Base-by-base conservation (phyloP, 2,888 invertebrate species). In the Cantharis lateralis region DNA sequence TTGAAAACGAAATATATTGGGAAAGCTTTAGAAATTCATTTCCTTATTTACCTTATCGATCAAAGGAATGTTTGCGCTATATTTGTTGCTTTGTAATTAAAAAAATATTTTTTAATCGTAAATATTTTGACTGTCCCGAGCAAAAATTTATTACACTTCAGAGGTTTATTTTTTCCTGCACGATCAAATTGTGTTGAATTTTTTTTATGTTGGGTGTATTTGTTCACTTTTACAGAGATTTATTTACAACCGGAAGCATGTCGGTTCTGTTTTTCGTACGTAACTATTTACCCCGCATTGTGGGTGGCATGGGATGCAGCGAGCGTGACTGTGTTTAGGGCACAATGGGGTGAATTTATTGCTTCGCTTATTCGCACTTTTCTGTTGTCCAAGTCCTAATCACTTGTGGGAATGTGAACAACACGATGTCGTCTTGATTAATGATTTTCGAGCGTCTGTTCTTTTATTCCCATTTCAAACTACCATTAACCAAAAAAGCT, bases 291-390 rank as follows among this genome's bases (percentile, higher is more conserved):
- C 73, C 75, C 70, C 78, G 78, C 79, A 80, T 79, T 80, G 79
- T 79, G 78, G 64, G 80, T 73, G 77, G 80, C 73, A 76, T 32
- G 32, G 72, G 70, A 64, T 62, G 16, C 76, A 78, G 78, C 74
- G 76, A 80, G 80, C 81, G 80, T 81, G 80, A 81, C 81, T 74
- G 76, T 75, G 76, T 79, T 77, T 77, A 78, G 79, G 71, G 75
- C 76, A 81, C 80, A 80, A 80, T 80, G 74, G 76, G 78, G 82
- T 82, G 81, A 81, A 83, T 83, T 82, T 83, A 83, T 83, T 78
- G 79, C 81, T 74, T 75, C 79, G 82, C 81, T 83, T 83, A 83
- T 83, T 82, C 83, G 82, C 83, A 83, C 82, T 83, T 82, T 82
- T 82, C 82, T 81, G 81, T 81, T 76, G 79, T 78, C 81, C 79